phyloP scores from a whole-genome alignment of 2,113 vertebrate species.

The Pteropus alecto region DNA sequence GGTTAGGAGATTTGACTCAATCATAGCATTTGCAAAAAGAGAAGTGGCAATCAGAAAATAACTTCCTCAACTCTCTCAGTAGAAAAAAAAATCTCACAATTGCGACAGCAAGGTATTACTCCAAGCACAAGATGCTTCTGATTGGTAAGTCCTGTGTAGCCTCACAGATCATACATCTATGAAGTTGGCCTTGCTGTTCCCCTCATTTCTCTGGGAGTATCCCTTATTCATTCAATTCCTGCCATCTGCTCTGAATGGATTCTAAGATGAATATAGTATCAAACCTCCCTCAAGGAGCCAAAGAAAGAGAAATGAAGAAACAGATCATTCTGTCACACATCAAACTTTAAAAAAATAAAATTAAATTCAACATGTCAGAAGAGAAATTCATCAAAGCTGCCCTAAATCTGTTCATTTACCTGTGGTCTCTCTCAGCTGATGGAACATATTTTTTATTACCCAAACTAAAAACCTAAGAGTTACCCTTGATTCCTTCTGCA shows the following conservation, averaged over 20 bases:
- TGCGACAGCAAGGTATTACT: not conserved
- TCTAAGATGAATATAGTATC: not conserved
- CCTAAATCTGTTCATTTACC: not conserved
- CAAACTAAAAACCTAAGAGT: not conserved
- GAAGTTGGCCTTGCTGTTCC: not conserved
- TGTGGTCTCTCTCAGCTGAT: not conserved
- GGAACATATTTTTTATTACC: not conserved
- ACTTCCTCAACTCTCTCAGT: too few species aligned
- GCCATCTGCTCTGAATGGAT: not conserved
- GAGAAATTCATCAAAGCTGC: not conserved
- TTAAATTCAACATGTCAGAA: not conserved
- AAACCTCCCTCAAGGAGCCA: not conserved
- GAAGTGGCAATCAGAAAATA: too few species aligned
- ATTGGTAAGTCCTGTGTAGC: not conserved
- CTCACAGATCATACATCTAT: accelerated
- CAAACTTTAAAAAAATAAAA: not conserved
- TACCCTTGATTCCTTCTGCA: not conserved
- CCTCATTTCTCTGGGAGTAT: not conserved
- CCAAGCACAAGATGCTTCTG: not conserved
- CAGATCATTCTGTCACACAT: accelerated
- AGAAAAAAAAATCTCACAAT: not conserved
- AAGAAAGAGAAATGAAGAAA: not conserved
- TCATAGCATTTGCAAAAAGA: too few species aligned
- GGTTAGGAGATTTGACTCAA: too few species aligned
- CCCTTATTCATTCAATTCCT: not conserved